Conservation (phyloP, 2,113 vertebrate species). For the Hassar affinis region DNA sequence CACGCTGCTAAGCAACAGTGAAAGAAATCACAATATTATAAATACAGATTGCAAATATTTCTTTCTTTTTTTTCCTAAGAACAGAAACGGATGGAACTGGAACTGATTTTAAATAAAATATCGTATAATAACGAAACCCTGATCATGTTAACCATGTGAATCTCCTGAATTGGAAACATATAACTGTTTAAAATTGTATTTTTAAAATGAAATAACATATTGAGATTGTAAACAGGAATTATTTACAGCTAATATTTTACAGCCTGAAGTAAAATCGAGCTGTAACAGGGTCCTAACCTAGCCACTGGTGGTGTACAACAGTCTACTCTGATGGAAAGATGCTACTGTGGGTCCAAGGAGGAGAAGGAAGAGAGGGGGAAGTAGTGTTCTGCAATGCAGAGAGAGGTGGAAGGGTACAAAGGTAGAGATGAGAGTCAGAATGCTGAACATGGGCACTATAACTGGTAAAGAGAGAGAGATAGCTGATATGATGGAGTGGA, state of each 20-base stretch:
- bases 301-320: no score
- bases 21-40: not conserved
- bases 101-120: not conserved
- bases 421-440: no score
- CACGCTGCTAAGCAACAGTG: not conserved
- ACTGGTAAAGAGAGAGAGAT: no score
- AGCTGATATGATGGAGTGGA: no score
- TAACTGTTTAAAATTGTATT: not conserved
- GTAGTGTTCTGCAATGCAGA: no score
- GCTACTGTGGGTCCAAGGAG: no score
- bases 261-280: not conserved
- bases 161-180: not conserved
- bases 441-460: no score
- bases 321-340: no score
- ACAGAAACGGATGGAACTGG: not conserved
- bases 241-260: not conserved
- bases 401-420: no score
- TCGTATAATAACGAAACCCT: not conserved
- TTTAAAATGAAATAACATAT: not conserved
- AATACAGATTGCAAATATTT: not conserved
- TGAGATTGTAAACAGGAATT: not conserved
- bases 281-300: no score
- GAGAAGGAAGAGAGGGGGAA: no score
- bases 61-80: not conserved
- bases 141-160: not conserved